Evolutionary conservation across 2,888 invertebrate genomes (phyloP).

Genomic region (Trissolcus japonicus): DNA sequence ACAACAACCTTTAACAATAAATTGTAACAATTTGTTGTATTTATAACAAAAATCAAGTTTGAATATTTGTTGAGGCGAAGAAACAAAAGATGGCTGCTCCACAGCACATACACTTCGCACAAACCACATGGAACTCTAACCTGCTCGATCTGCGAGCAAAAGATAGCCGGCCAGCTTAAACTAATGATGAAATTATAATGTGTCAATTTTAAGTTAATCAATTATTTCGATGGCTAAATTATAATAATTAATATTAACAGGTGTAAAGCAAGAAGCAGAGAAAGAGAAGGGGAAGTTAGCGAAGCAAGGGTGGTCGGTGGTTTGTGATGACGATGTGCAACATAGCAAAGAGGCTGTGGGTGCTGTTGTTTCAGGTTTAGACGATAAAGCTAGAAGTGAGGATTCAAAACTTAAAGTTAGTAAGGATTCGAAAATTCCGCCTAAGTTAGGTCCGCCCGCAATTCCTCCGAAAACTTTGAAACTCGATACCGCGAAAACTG

Average conservation of each 20-base stretch:
- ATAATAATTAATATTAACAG: conserved; percentile 76
- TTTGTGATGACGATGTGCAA: conserved; percentile 74
- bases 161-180: conserved; percentile 74
- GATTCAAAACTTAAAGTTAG: conserved; percentile 64
- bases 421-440: conserved; percentile 58
- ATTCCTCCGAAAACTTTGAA: conserved; percentile 63
- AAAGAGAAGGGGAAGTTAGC: conserved; percentile 76
- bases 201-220: conserved; percentile 59
- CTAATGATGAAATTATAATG: conserved; percentile 71
- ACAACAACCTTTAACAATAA: not conserved
- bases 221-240: conserved; percentile 74
- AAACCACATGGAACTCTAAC: conserved; percentile 74
- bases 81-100: conserved; percentile 73
- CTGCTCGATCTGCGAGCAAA: conserved; percentile 71
- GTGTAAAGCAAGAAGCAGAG: conserved; percentile 76
- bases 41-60: not conserved
- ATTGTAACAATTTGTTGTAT: not conserved
- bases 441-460: conserved; percentile 59
- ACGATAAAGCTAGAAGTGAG: conserved; percentile 43
- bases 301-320: conserved; percentile 76
- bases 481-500: conserved; percentile 36
- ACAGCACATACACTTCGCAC: conserved; percentile 74
- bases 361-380: conserved; percentile 43
- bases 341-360: conserved; percentile 68
- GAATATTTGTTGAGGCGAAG: not conserved